Evolutionary conservation across 2,113 vertebrate species (phyloP), one percentile per base, ranked within the genome.

Genomic region (Orientallactaga bullata): DNA sequence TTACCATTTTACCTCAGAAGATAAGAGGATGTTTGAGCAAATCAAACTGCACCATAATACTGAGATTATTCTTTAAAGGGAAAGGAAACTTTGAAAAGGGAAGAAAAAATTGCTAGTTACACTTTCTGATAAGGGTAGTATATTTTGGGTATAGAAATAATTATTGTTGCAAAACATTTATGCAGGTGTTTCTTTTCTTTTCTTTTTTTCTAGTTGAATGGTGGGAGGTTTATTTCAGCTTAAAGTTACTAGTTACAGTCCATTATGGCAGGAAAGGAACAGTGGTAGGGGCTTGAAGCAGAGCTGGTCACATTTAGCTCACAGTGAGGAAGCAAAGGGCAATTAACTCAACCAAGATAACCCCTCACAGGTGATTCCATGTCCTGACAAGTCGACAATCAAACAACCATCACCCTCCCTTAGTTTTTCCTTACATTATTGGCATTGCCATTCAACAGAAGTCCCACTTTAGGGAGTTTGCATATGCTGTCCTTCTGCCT

Each of bases 1-100:
- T 77, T 32, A 61, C 23, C 51, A 42, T 71, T 96, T 94, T 95
- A 69, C 58, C 37, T 83, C 16, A 81, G 78, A 91, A 94, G 35
- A 37, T 55, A 85, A 95, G 71, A 88, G 9, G n/a, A 37, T 35
- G 60, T 73, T 0, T 71, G 39, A 91, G 61, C 32, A 93, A 90
- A 74, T 23, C n/a, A 63, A 96, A 60, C 5, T 39, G 37, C 20
- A 60, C 24, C 68, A 42, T 26, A 91, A 85, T 16, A 66, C 15
- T 91, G 66, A 77, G 37, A 51, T 66, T 84, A 71, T 35, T 65
- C 72, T 87, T 65, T 13, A 35, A 72, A 72, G 39, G 24, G 21
- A 90, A 73, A 30, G 3, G 51, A 76, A 91, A 26, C 28, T 90
- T 93, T 88, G 65, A 79, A 89, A 82, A 88, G 51, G 26, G 42